Base-by-base conservation (phyloP, 2,888 invertebrate species). In the Pristionchus arcanus region DNA sequence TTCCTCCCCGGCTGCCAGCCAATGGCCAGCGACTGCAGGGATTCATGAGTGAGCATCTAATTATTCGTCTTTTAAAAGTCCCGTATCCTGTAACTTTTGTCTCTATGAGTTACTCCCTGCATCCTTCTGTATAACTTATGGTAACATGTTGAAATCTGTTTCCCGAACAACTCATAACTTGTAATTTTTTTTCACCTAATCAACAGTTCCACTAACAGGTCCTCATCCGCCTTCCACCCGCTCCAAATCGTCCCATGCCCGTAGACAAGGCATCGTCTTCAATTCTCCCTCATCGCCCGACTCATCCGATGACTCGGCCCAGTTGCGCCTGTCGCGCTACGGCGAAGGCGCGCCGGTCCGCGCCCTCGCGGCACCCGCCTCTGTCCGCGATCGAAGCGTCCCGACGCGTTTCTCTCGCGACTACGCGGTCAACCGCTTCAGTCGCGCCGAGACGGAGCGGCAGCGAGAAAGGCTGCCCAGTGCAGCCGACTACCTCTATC, bases 261-360 rank as follows among this genome's bases (percentile, higher is more conserved):
- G 93, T 28, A 66, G 93, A 66, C 92, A 91, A 28, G 93, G 93
- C 13, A 89, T 92, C 21, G 91, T 92, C 37, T 89, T 93, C 34
- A 85, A 91, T 28, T 91, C 91, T 9, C 93, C 92, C 15, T 91
- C 92, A 0, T 91, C 90, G 74, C 93, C 93, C 16, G 91, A 92
- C 16, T 91, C 91, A 19, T 81, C 90, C 25, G 81, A 89, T 16
- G 85, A 81, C 25, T 83, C 89, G 19, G 16, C 28, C n/a, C 34
- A 37, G 28, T 2, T 74, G 11, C 81, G 89, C 5, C 89, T 89
- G 25, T 89, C 89, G 13, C 37, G 89, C 11, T 89, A 83, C 66
- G 89, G 89, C 21, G 89, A 89, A 66, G 81, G 81, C 19, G 83
- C 81, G 31, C 89, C 89, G 0, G 89, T 83, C 53, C 81, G 89